phyloP scores from a whole-genome alignment of 2,113 vertebrate species.

The Gymnobelideus leadbeateri region DNA sequence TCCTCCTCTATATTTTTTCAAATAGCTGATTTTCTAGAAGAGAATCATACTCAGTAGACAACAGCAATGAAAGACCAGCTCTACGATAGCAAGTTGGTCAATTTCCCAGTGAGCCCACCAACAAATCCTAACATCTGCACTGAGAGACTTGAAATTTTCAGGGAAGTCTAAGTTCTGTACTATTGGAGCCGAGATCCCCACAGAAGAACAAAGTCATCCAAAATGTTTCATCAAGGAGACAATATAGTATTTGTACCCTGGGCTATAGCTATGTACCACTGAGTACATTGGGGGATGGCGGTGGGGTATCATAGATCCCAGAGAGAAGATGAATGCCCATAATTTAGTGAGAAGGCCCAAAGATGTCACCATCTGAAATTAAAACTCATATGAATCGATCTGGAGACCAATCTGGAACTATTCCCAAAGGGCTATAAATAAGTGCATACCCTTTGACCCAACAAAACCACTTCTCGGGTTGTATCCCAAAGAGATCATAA shows the following conservation, averaged over 20 bases:
- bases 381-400: background rate
- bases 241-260: background rate
- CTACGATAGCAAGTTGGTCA: background rate
- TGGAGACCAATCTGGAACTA: too few species aligned
- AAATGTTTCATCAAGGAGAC: background rate
- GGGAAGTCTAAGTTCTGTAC: conserved; percentile 24
- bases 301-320: background rate
- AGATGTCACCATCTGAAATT: background rate
- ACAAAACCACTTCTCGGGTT: too few species aligned
- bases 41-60: conserved; percentile 1
- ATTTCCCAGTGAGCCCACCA: background rate
- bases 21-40: background rate
- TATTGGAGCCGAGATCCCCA: background rate
- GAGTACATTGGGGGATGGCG: background rate
- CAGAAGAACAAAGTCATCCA: background rate
- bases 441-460: too few species aligned
- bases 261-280: background rate
- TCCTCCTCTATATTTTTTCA: conserved; percentile 33
- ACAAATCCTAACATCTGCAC: conserved; percentile 42
- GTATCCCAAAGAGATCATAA: too few species aligned
- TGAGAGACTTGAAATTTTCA: background rate
- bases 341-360: background rate
- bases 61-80: background rate
- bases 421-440: too few species aligned
- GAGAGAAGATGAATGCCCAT: background rate